phyloP scores from a whole-genome alignment of 2,797 vertebrate genomes.

The Eospalax fontanierii region DNA sequence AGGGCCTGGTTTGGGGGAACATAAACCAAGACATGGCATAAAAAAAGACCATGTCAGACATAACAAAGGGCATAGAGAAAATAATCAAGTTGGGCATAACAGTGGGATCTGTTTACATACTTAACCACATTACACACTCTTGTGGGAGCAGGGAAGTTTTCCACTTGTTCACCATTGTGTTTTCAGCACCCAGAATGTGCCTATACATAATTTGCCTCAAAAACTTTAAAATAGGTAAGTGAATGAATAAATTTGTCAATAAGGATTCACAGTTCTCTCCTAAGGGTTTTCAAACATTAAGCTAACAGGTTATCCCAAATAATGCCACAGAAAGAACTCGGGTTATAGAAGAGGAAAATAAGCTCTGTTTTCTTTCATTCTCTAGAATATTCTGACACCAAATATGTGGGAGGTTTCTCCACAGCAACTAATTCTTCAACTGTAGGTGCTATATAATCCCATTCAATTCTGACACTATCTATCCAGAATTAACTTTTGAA shows the following conservation, averaged over 20 bases:
- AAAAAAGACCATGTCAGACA: conserved; percentile 41
- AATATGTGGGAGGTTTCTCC: neutral
- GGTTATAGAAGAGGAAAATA: conserved; percentile 3
- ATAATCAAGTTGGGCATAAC: neutral
- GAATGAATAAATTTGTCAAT: neutral
- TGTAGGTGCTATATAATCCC: neutral
- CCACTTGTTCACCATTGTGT: neutral
- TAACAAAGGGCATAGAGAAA: conserved; percentile 27
- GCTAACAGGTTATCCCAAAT: conserved; percentile 32
- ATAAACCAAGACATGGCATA: conserved; percentile 1
- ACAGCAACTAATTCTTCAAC: neutral
- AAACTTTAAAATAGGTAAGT: neutral
- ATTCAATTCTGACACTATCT: neutral
- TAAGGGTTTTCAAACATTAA: conserved; percentile 42
- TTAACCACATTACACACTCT: neutral
- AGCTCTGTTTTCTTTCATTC: neutral
- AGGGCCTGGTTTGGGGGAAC: neutral
- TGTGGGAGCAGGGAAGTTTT: neutral
- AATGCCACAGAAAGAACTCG: conserved; percentile 15
- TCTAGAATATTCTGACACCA: neutral
- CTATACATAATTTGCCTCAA: neutral
- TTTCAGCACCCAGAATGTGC: neutral
- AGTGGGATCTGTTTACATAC: conserved; percentile 12
- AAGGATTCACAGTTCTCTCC: neutral
- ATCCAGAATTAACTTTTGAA: neutral